phyloP scores from a whole-genome alignment of 2,888 invertebrate genomes.

The Troilus luridus region DNA sequence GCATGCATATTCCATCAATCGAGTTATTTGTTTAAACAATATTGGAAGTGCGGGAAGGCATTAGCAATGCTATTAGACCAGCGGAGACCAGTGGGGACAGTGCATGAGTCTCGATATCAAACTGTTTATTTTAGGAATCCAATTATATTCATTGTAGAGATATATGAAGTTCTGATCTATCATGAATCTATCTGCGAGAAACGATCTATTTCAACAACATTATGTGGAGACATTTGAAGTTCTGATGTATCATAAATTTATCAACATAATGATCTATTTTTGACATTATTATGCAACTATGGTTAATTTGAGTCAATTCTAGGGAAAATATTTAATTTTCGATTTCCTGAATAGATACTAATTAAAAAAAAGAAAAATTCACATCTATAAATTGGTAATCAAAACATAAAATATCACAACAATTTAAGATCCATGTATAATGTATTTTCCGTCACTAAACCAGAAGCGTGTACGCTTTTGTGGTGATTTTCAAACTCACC shows the following conservation, averaged over 20 bases:
- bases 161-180: background rate
- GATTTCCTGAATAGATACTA: too few species aligned
- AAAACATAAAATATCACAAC: too few species aligned
- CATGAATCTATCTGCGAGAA: background rate
- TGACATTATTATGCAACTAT: too few species aligned
- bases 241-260: too few species aligned
- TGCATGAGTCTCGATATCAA: background rate
- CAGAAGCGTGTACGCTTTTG: too few species aligned
- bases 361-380: too few species aligned
- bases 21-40: background rate
- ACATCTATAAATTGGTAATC: too few species aligned
- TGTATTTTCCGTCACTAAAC: too few species aligned
- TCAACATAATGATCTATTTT: too few species aligned
- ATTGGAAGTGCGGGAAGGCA: background rate
- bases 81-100: background rate
- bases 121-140: constrained; percentile 5
- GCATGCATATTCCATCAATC: background rate
- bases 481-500: background rate
- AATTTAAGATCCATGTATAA: too few species aligned
- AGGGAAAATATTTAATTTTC: too few species aligned
- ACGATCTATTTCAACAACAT: background rate
- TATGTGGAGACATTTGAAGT: background rate
- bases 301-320: too few species aligned
- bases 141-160: background rate
- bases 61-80: background rate